These are phyloP conservation scores for Etia nguti DNA, from an alignment of 2,113 vertebrate species.

Conservation along the genomic window DNA sequence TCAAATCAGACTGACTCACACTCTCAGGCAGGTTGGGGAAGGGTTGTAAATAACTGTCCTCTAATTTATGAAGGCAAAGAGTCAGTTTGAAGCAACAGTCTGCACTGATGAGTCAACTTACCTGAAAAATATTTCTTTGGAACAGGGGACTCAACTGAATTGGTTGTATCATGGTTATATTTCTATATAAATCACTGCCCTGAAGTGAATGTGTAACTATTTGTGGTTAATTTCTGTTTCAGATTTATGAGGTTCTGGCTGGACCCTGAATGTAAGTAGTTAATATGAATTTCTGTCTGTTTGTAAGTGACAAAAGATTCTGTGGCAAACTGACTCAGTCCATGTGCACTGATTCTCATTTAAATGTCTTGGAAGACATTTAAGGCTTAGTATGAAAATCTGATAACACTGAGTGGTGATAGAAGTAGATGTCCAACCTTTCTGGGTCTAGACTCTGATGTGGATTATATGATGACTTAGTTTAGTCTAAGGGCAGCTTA, in stretches of 20 bases:
- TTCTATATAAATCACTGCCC: background rate
- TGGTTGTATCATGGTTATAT: background rate
- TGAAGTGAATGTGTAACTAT: background rate
- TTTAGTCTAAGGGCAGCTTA: background rate
- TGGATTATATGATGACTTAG: background rate
- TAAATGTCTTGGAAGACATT: background rate
- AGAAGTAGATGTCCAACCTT: background rate
- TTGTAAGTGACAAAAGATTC: background rate
- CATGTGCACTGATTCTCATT: background rate
- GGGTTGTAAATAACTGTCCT: background rate
- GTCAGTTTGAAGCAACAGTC: background rate
- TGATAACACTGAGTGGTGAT: background rate
- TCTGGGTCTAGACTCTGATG: background rate
- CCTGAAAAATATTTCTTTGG: background rate
- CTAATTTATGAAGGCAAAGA: background rate
- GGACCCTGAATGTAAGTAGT: background rate
- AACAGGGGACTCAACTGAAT: background rate
- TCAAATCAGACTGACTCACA: background rate
- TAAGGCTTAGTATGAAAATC: background rate
- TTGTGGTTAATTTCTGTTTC: background rate
- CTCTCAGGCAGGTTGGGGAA: background rate
- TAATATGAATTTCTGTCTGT: background rate
- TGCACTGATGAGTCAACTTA: background rate
- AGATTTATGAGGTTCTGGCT: background rate
- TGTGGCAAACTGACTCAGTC: background rate